Percentiles rank a stretch among this genome's conserved stretches.
These are phyloP conservation scores for Dasysyrphus albostriatus DNA, from an alignment of 2,888 invertebrate genomes.

Conservation along the genomic window DNA sequence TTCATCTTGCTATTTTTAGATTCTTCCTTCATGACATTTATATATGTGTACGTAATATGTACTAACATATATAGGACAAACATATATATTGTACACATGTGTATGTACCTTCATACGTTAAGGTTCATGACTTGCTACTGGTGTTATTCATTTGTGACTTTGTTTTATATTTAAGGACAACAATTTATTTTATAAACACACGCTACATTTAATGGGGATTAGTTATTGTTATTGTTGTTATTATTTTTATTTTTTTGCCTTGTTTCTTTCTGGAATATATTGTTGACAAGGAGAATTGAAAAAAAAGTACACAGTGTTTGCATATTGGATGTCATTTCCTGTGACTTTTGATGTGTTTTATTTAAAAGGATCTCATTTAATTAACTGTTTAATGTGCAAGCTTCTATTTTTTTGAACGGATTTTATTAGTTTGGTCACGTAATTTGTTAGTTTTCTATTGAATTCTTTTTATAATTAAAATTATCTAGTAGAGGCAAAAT, in stretches of 20 bases:
- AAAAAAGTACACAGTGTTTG: neutral
- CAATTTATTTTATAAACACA: conserved; percentile 72
- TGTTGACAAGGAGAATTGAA: neutral
- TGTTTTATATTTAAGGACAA: conserved; percentile 64
- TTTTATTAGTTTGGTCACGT: neutral
- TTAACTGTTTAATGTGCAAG: neutral
- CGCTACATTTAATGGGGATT: conserved; percentile 66
- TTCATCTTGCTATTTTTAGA: conserved; percentile 31
- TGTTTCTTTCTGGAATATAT: neutral
- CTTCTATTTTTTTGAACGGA: neutral
- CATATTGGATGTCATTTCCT: conserved; percentile 23
- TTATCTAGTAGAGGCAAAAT: too few species aligned
- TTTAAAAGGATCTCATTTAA: conserved; percentile 7
- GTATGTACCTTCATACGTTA: neutral
- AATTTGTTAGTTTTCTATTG: neutral
- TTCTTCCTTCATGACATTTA: conserved; percentile 9
- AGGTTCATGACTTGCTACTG: neutral
- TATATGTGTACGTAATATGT: neutral
- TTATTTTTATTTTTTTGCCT: conserved; percentile 6
- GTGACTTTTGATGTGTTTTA: conserved; percentile 10
- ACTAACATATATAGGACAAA: neutral
- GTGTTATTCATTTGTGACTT: conserved; percentile 28
- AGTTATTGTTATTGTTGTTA: conserved; percentile 55
- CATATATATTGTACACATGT: neutral
- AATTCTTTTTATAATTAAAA: too few species aligned